phyloP scores from a whole-genome alignment of 2,888 invertebrate genomes.

The Hyles lineata region DNA sequence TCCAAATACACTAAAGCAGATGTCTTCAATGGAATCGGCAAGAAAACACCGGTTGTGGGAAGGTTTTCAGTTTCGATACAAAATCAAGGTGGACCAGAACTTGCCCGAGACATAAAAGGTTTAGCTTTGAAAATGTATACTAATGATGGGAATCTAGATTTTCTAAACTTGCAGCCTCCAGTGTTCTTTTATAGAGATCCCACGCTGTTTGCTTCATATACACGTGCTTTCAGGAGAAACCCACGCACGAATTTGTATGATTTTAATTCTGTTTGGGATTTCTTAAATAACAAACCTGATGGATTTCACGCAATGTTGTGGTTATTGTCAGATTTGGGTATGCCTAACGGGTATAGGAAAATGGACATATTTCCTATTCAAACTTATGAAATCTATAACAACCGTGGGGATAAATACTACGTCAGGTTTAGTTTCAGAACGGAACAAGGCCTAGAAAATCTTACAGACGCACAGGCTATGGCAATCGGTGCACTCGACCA shows the following conservation, averaged over 20 bases:
- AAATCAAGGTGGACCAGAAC: constrained; percentile 93
- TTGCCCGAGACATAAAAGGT: constrained; percentile 92
- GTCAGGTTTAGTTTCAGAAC: constrained; percentile 96
- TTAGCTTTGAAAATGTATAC: constrained; percentile 96
- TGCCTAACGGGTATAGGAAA: constrained; percentile 94
- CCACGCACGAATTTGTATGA: constrained; percentile 93
- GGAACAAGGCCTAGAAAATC: constrained; percentile 92
- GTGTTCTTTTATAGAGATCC: constrained; percentile 95
- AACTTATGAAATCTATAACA: constrained; percentile 94
- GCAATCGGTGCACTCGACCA: constrained; percentile 89
- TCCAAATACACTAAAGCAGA: constrained; percentile 90
- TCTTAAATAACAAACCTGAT: constrained; percentile 91
- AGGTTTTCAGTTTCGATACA: constrained; percentile 92
- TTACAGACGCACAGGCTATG: constrained; percentile 86
- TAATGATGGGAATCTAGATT: constrained; percentile 94
- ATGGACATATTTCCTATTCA: constrained; percentile 97
- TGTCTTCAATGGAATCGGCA: constrained; percentile 89
- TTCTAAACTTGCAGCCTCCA: constrained; percentile 93
- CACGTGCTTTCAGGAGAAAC: constrained; percentile 96
- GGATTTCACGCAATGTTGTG: constrained; percentile 90
- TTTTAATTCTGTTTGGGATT: constrained; percentile 94
- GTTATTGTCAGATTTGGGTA: constrained; percentile 93
- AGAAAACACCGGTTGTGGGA: constrained; percentile 89
- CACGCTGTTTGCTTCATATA: constrained; percentile 91
- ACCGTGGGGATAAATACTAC: constrained; percentile 87